Evolutionary conservation across 1,140 invertebrate species (phyloP).

Genomic region (Drosophila sproati): DNA sequence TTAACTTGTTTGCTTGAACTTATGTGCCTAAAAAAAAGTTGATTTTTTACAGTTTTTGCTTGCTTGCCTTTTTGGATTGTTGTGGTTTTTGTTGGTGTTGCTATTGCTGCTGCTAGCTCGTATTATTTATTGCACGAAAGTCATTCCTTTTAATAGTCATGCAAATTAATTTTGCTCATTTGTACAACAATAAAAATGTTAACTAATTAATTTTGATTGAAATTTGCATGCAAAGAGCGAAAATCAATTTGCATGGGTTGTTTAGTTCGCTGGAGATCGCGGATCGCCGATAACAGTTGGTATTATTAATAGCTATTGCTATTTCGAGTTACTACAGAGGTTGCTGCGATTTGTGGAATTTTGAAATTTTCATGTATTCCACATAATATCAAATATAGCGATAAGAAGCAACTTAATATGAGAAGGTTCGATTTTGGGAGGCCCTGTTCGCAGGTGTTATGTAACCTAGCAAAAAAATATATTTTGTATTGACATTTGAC

Average conservation of each 20-base stretch:
- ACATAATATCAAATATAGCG: constrained; percentile 36
- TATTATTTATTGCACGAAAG: constrained; percentile 81
- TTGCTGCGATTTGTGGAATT: constrained; percentile 26
- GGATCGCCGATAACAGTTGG: constrained; percentile 49
- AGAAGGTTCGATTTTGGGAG: not conserved
- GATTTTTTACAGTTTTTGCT: constrained; percentile 60
- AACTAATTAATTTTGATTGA: constrained; percentile 84
- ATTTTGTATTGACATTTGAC: too few relatives aligned
- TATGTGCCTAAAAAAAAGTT: constrained; percentile 49
- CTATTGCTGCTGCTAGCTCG: constrained; percentile 46
- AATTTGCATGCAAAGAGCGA: constrained; percentile 84
- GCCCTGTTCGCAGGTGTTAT: not conserved
- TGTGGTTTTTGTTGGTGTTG: constrained; percentile 34
- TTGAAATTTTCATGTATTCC: constrained; percentile 45
- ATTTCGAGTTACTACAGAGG: constrained; percentile 8
- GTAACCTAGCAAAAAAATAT: too few relatives aligned
- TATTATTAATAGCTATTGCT: constrained; percentile 22
- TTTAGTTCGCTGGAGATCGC: constrained; percentile 50
- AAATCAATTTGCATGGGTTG: constrained; percentile 79
- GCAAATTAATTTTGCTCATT: constrained; percentile 84
- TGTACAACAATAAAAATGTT: constrained; percentile 84
- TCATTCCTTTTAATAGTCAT: constrained; percentile 82
- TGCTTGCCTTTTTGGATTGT: constrained; percentile 15
- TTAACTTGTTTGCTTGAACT: constrained; percentile 29
- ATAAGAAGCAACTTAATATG: constrained; percentile 9